A percentile compares a stretch with the other conserved stretches of the same genome.
These are phyloP conservation scores for Pipistrellus kuhlii DNA, from an alignment of 2,797 vertebrate species.

Conservation along the genomic window DNA sequence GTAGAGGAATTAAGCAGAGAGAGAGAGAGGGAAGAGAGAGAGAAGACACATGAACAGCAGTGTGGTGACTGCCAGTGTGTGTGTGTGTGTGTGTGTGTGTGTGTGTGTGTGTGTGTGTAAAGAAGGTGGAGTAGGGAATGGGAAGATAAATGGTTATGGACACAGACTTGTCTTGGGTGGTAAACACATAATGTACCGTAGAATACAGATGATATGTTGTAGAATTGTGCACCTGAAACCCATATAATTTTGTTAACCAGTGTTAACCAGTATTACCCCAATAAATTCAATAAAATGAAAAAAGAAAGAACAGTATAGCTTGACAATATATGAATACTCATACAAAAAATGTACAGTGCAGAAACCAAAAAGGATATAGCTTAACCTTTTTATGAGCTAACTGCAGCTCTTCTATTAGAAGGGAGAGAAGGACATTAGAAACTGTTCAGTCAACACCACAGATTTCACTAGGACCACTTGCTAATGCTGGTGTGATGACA, in stretches of 20 bases:
- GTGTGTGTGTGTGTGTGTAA: background rate
- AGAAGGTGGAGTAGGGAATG: background rate
- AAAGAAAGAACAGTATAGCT: background rate
- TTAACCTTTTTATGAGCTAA: background rate
- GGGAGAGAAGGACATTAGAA: background rate
- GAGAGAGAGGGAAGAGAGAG: too few relatives aligned
- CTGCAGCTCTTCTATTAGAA: background rate
- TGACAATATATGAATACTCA: background rate
- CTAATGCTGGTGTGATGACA: background rate
- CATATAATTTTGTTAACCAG: background rate
- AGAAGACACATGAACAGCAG: background rate
- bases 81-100: background rate
- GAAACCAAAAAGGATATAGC: background rate
- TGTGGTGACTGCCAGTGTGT: background rate
- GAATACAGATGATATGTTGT: background rate
- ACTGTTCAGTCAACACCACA: background rate
- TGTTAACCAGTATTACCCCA: background rate
- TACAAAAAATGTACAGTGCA: background rate
- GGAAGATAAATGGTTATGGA: background rate
- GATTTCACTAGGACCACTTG: background rate
- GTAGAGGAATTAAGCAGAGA: background rate
- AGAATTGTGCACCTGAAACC: background rate
- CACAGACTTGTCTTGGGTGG: background rate
- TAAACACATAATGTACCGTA: background rate
- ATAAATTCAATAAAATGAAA: background rate